Base-by-base conservation (phyloP, 2,113 vertebrate species). In the Emberiza fucata region DNA sequence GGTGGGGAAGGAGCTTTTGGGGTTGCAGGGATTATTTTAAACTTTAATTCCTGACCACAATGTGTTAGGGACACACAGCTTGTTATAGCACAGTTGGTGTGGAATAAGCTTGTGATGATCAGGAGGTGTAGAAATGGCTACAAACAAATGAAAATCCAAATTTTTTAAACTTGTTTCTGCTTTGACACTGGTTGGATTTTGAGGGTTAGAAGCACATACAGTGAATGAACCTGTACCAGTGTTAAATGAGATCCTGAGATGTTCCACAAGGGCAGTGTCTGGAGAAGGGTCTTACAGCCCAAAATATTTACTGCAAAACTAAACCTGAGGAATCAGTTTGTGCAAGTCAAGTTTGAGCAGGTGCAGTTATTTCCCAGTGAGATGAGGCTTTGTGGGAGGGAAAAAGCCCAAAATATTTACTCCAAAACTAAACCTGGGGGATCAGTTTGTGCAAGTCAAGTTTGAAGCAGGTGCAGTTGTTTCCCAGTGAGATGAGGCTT, bases 121-220 rank as follows among this genome's bases (percentile, higher is more conserved):
- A 12, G 22, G 11, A 35, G 14, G 12, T 54, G 5, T 27, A 29
- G 31, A n/a, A 50, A 51, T 44, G 24, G 4, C 22, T 63, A 0
- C 29, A 40, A 80, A 40, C 3, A 1, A 2, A 0, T 0, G 25
- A 61, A 37, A 64, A 68, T 76, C 15, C 15, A 19, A 1, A 54
- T 81, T 31, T 51, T 4, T 61, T 78, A 16, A 21, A 3, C 6
- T 88, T 50, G 8, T 35, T 87, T 28, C 25, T 54, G 6, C 21
- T 31, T 5, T 9, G 80, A 1, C 39, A n/a, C 33, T n/a, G n/a
- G 8, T 35, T 71, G 65, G 19, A 0, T 20, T 71, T 42, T 35
- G 22, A 66, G 64, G 33, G 23, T 20, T 53, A 11, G 31, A 57
- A 35, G 59, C 44, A 16, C 14, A 20, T 63, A 12, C 13, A 47